These are phyloP conservation scores for Galeopsomyia nigrocyanea DNA, from an alignment of 2,888 invertebrate species.

Conservation along the genomic window DNA sequence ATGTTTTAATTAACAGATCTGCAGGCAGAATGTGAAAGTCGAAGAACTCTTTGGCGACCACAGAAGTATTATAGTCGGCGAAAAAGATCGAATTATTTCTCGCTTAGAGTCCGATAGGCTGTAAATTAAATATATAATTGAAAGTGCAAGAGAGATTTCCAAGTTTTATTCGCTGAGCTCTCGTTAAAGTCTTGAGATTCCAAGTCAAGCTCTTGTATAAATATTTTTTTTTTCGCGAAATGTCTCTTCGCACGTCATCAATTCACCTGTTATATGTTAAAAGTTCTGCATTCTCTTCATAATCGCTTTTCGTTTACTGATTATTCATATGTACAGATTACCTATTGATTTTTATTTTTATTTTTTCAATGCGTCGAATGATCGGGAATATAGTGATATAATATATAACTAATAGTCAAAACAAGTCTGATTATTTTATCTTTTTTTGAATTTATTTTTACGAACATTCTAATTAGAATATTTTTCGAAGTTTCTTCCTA, in stretches of 20 bases:
- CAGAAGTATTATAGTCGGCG: conserved; percentile 86
- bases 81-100: conserved; percentile 75
- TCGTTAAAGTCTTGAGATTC: conserved; percentile 4
- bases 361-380: conserved; percentile 27
- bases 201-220: conserved; percentile 59
- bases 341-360: conserved; percentile 31
- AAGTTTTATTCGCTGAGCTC: conserved; percentile 18
- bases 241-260: conserved; percentile 51
- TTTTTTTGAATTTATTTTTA: conserved; percentile 8
- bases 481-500: conserved; percentile 20
- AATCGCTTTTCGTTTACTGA: conserved; percentile 29
- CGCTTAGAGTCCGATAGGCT: conserved; percentile 50
- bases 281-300: conserved; percentile 43
- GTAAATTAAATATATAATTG: conserved; percentile 13
- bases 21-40: conserved; percentile 75
- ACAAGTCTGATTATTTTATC: conserved; percentile 21
- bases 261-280: conserved; percentile 48
- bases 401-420: conserved; percentile 29
- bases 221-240: conserved; percentile 53
- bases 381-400: conserved; percentile 31
- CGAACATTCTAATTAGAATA: neutral
- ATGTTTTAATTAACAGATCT: conserved; percentile 73
- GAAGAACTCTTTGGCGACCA: conserved; percentile 86
- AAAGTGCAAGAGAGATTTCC: conserved; percentile 37
- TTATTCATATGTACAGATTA: conserved; percentile 31